Evolutionary conservation across 1,140 invertebrate genomes (phyloP).

Genomic region (Cydia splendana): DNA sequence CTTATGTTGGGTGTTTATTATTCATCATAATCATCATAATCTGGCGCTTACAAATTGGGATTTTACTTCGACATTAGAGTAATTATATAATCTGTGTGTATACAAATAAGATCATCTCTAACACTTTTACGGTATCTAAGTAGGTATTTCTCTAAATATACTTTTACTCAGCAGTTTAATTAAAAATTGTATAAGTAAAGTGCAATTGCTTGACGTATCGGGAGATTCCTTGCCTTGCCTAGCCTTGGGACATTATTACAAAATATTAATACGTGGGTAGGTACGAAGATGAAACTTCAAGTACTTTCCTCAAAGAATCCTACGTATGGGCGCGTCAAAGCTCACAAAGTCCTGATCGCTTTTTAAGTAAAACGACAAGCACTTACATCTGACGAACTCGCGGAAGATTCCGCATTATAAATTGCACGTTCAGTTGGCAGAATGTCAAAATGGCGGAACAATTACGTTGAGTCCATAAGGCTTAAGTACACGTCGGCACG

Average conservation of each 20-base stretch:
- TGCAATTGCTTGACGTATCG: too few species aligned
- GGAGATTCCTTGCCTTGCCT: too few species aligned
- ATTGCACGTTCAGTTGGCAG: constrained; percentile 44
- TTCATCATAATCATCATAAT: too few species aligned
- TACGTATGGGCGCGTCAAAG: background rate
- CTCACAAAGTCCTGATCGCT: background rate
- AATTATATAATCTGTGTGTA: background rate
- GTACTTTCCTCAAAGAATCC: background rate
- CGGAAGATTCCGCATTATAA: constrained; percentile 41
- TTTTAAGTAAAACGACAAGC: constrained; percentile 16
- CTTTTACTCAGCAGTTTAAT: too few species aligned
- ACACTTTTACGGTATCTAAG: too few species aligned
- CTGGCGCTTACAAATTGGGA: too few species aligned
- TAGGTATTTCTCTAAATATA: too few species aligned
- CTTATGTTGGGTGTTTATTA: too few species aligned
- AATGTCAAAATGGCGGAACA: constrained; percentile 51
- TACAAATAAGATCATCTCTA: background rate
- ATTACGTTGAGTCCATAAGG: constrained; percentile 50
- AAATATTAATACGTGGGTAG: too few species aligned
- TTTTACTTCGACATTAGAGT: background rate
- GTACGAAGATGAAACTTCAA: background rate
- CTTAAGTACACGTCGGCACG: constrained; percentile 43
- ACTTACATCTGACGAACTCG: constrained; percentile 38
- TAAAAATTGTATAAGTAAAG: too few species aligned
- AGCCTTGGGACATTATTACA: too few species aligned